Conservation (phyloP, 2,888 invertebrate species). For the Cerceris ruficornis region DNA sequence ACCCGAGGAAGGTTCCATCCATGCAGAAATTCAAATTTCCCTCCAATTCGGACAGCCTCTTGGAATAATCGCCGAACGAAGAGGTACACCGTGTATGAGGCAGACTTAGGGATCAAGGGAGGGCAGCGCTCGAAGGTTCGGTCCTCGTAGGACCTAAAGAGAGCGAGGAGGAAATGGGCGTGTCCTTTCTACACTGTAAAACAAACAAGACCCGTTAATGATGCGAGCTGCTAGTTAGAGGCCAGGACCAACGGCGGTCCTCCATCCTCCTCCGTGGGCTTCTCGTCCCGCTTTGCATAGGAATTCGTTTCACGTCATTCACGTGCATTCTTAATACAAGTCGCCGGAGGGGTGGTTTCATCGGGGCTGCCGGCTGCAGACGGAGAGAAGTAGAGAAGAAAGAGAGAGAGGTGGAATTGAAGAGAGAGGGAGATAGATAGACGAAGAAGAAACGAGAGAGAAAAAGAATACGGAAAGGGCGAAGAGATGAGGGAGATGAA, state of each 20-base stretch:
- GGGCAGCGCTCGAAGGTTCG: slow-evolving; percentile 39
- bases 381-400: neutral
- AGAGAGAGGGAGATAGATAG: too few species aligned
- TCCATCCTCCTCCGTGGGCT: slow-evolving; percentile 3
- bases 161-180: slow-evolving; percentile 67
- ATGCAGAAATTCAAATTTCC: too few species aligned
- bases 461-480: too few species aligned
- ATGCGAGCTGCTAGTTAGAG: slow-evolving; percentile 70
- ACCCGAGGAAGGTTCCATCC: too few species aligned
- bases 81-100: slow-evolving; percentile 54
- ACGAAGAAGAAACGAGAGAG: too few species aligned
- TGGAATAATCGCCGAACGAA: slow-evolving; percentile 28
- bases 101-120: slow-evolving; percentile 56
- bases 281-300: slow-evolving; percentile 69
- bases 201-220: slow-evolving; percentile 75
- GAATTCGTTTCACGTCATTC: slow-evolving; percentile 75
- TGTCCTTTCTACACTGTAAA: slow-evolving; percentile 72
- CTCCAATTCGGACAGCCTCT: too few species aligned
- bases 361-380: slow-evolving; percentile 12
- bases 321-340: slow-evolving; percentile 66
- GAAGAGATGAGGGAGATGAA: too few species aligned
- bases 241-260: slow-evolving; percentile 38
- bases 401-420: too few species aligned
- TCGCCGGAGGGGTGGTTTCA: slow-evolving; percentile 55
- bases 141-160: slow-evolving; percentile 53